Conservation (phyloP, 1,140 invertebrate species). For the Melanaphis sacchari region DNA sequence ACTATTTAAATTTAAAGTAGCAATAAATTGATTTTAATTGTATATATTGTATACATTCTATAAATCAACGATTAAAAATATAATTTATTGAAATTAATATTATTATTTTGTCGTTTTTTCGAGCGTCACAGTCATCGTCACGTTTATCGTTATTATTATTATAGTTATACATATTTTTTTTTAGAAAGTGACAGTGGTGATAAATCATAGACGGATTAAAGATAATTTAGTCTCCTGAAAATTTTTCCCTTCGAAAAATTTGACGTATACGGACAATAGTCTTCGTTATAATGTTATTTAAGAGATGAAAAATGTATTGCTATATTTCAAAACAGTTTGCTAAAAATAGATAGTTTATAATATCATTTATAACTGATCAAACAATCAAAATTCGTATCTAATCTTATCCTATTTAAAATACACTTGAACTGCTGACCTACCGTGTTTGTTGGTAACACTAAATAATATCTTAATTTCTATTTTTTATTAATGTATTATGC, state of each 20-base stretch:
- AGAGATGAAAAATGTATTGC: not conserved
- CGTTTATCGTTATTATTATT: not conserved
- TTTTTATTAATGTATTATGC: not conserved
- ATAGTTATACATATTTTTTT: not conserved
- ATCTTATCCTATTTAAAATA: not conserved
- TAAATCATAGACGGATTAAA: no score
- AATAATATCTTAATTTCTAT: not conserved
- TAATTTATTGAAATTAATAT: not conserved
- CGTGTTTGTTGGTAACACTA: not conserved
- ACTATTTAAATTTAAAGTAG: not conserved
- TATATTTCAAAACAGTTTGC: not conserved
- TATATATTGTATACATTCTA: not conserved
- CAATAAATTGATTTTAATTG: not conserved
- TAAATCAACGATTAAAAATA: not conserved
- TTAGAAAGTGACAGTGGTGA: not conserved
- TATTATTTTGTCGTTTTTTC: not conserved
- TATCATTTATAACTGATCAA: not conserved
- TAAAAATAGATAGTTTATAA: not conserved
- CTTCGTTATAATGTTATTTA: not conserved
- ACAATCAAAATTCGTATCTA: not conserved
- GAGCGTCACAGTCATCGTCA: not conserved
- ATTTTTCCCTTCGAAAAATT: not conserved
- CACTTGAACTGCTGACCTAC: not conserved
- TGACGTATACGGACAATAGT: fast-evolving
- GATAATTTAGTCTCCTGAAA: no score